phyloP scores from a whole-genome alignment of 2,888 invertebrate species.

The Trissoscelio sp. region DNA sequence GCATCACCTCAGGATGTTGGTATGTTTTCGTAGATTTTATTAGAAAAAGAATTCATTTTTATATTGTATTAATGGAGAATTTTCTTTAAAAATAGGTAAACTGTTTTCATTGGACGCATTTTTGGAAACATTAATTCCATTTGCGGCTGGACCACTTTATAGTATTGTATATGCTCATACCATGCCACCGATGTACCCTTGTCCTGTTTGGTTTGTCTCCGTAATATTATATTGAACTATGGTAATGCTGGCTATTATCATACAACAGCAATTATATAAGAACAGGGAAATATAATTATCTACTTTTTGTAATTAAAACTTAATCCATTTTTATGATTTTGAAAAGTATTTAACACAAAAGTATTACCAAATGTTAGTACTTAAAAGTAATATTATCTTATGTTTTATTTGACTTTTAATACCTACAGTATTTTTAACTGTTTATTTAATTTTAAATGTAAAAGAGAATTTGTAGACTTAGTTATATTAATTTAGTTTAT shows the following conservation, averaged over 20 bases:
- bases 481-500: too few species aligned
- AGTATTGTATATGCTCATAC: constrained; percentile 85
- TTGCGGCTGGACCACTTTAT: constrained; percentile 86
- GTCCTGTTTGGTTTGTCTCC: constrained; percentile 72
- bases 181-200: constrained; percentile 73
- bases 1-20: constrained; percentile 85
- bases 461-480: too few species aligned
- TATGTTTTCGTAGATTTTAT: constrained; percentile 70
- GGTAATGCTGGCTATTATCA: constrained; percentile 64
- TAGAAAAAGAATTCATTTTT: too few species aligned
- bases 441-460: too few species aligned
- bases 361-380: too few species aligned
- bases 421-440: too few species aligned
- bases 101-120: constrained; percentile 88
- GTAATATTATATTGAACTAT: constrained; percentile 63
- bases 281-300: too few species aligned
- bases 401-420: too few species aligned
- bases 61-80: neutral
- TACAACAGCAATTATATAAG: constrained; percentile 42
- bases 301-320: too few species aligned
- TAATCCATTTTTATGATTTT: too few species aligned
- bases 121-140: constrained; percentile 86
- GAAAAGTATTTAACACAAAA: too few species aligned
- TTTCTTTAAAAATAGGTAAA: constrained; percentile 83
- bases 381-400: too few species aligned